Evolutionary conservation across 2,113 vertebrate genomes (phyloP).

Genomic region (Eclectus roratus): DNA sequence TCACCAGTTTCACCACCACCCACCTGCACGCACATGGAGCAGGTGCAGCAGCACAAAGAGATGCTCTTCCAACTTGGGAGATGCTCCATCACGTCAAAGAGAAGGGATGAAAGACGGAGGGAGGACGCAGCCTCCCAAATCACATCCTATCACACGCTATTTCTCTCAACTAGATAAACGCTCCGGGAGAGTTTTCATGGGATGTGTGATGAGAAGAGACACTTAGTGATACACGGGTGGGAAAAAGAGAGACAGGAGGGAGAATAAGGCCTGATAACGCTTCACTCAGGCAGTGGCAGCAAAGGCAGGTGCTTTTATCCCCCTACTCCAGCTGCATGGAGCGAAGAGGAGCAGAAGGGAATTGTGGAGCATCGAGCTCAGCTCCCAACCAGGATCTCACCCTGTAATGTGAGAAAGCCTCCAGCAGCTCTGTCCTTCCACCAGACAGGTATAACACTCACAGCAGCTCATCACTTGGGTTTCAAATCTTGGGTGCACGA

Average conservation of each 20-base stretch:
- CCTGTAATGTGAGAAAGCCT: background rate
- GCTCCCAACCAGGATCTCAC: background rate
- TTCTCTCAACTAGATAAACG: background rate
- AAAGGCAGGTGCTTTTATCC: constrained; percentile 16
- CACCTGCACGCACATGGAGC: background rate
- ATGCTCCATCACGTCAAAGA: constrained; percentile 69
- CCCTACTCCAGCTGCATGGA: background rate
- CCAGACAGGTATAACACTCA: background rate
- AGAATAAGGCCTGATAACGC: constrained; percentile 31
- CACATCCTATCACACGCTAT: constrained; percentile 28
- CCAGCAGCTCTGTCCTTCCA: constrained; percentile 1
- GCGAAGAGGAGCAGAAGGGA: constrained; percentile 10
- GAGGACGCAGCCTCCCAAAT: constrained; percentile 61
- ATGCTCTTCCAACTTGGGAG: constrained; percentile 61
- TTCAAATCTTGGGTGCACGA: rapidly evolving
- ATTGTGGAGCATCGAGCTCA: background rate
- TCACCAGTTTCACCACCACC: constrained; percentile 41
- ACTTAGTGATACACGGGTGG: constrained; percentile 36
- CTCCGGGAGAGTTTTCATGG: background rate
- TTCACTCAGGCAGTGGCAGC: constrained; percentile 11
- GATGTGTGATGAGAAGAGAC: constrained; percentile 5
- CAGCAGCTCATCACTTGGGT: background rate
- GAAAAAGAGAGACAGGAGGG: constrained; percentile 20
- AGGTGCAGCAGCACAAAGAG: constrained; percentile 18
- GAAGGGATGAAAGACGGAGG: constrained; percentile 51